These are phyloP conservation scores for Callipepla californica DNA, from an alignment of 2,113 vertebrate species.

Conservation along the genomic window DNA sequence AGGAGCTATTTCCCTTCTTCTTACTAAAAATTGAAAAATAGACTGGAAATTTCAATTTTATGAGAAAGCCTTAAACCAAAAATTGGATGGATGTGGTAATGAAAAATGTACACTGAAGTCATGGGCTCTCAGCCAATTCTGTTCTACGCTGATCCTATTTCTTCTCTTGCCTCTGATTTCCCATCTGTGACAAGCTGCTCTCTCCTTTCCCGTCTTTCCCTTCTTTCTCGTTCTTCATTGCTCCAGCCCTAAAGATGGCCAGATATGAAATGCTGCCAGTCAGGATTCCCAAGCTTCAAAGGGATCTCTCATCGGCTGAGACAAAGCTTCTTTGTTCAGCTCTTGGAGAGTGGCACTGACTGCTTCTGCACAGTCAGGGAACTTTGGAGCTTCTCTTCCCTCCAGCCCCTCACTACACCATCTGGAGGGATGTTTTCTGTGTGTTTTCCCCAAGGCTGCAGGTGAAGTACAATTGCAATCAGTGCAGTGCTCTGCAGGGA, in stretches of 20 bases:
- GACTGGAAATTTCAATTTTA: not conserved
- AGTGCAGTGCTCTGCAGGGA: constrained; percentile 7
- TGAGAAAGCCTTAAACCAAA: not conserved
- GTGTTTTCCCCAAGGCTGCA: constrained; percentile 35
- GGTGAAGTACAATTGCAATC: constrained; percentile 12
- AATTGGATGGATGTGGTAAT: not conserved
- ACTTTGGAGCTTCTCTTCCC: constrained; percentile 36
- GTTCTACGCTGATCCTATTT: constrained; percentile 1
- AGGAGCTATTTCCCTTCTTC: not conserved
- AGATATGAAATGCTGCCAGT: constrained; percentile 74
- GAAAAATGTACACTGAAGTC: not conserved
- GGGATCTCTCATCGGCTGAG: constrained; percentile 41
- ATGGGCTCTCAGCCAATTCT: not conserved
- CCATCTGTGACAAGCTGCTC: not conserved
- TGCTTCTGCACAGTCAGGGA: constrained; percentile 44
- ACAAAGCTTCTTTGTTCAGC: constrained; percentile 76
- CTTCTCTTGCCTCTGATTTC: constrained; percentile 26
- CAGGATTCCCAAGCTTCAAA: constrained; percentile 78
- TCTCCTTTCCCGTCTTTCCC: constrained; percentile 45
- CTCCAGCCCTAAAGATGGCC: constrained; percentile 68
- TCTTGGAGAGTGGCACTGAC: constrained; percentile 43
- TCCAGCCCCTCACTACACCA: constrained; percentile 40
- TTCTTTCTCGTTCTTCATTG: constrained; percentile 56
- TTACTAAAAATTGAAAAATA: constrained; percentile 2
- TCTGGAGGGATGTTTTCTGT: constrained; percentile 35